These are phyloP conservation scores for Charanyca ferruginea DNA, from an alignment of 2,888 invertebrate genomes.

Conservation along the genomic window DNA sequence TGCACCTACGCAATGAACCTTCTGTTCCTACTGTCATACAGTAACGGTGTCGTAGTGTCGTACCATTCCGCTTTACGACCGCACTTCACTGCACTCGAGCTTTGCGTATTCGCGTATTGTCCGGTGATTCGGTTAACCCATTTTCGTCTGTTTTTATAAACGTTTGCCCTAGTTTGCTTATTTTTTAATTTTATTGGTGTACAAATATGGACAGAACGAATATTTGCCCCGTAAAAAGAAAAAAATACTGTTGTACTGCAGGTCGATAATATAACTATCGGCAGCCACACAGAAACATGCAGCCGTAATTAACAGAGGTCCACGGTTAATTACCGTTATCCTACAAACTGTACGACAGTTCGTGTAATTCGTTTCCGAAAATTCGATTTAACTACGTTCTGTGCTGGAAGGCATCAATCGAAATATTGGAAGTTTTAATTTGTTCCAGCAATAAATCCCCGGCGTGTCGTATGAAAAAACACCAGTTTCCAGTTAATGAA, in stretches of 20 bases:
- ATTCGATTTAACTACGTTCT: constrained; percentile 52
- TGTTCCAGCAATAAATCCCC: constrained; percentile 67
- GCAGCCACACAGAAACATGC: constrained; percentile 2
- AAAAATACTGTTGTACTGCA: constrained; percentile 1
- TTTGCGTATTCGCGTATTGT: constrained; percentile 61
- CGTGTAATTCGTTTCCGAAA: constrained; percentile 40
- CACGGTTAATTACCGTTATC: constrained; percentile 41
- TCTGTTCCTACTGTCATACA: constrained; percentile 13
- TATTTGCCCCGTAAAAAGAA: not conserved
- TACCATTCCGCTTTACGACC: constrained; percentile 61
- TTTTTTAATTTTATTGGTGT: constrained; percentile 20
- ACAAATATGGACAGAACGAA: constrained; percentile 11
- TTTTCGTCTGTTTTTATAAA: constrained; percentile 55
- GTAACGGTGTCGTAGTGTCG: constrained; percentile 36
- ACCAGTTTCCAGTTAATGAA: constrained; percentile 64
- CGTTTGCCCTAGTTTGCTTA: constrained; percentile 47
- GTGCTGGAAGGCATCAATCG: constrained; percentile 65
- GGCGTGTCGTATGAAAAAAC: constrained; percentile 67
- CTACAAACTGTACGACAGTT: constrained; percentile 29
- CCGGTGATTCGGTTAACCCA: constrained; percentile 59
- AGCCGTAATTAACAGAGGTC: constrained; percentile 19
- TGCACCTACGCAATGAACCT: not conserved
- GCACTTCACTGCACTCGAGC: constrained; percentile 59
- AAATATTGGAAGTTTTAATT: constrained; percentile 67
- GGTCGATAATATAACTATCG: constrained; percentile 1